A percentile compares a stretch with the other conserved stretches of the same genome.
phyloP scores from a whole-genome alignment of 1,140 invertebrate species.

The Bicyclus anynana region DNA sequence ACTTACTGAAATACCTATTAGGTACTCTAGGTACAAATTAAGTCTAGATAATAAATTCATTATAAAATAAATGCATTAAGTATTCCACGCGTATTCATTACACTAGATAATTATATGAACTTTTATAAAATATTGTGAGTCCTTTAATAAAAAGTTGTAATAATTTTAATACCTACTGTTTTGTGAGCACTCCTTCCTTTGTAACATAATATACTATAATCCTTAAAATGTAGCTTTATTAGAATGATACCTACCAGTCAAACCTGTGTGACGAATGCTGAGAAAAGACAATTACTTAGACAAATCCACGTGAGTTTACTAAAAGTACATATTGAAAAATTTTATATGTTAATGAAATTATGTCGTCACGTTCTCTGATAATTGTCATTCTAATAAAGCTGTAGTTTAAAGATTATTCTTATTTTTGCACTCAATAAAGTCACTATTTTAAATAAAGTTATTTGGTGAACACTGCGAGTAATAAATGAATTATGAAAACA shows the following conservation, averaged over 20 bases:
- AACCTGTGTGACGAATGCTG: no score
- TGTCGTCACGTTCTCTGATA: no score
- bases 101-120: conserved; percentile 12
- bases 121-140: conserved; percentile 24
- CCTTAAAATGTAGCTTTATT: no score
- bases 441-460: conserved; percentile 72
- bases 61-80: background rate
- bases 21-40: background rate
- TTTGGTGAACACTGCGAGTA: conserved; percentile 63
- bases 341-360: no score
- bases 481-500: conserved; percentile 56
- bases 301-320: no score
- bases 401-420: no score
- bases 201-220: conserved; percentile 53
- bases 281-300: no score
- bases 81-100: background rate
- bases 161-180: conserved; percentile 47
- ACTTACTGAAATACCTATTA: background rate
- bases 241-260: no score
- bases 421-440: conserved; percentile 73
- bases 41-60: conserved; percentile 13
- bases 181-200: conserved; percentile 66
- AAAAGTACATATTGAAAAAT: no score
- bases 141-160: conserved; percentile 19
- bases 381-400: no score